Conservation (phyloP, 2,797 vertebrate genomes). For the Bradypus variegatus region DNA sequence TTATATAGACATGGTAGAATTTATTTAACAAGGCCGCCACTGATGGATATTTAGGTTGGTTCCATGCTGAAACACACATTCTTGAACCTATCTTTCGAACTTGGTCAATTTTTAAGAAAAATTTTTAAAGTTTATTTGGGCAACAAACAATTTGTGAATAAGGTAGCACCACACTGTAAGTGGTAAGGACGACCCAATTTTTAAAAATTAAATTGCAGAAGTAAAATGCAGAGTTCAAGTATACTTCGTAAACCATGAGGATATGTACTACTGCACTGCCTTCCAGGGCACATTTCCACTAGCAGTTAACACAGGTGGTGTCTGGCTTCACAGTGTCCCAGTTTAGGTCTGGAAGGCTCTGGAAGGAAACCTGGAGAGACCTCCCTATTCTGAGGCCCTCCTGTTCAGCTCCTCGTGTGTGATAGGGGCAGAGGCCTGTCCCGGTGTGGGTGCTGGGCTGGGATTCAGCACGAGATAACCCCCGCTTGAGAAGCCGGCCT, state of each 20-base stretch:
- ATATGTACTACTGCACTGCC: not conserved
- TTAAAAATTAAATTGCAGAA: not conserved
- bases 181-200: not conserved
- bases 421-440: not conserved
- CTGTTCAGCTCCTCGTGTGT: not conserved
- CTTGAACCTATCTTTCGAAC: not conserved
- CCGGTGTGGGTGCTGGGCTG: not conserved
- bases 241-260: not conserved
- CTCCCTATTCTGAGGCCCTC: not conserved
- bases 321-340: not conserved
- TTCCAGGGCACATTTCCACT: fast-evolving
- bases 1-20: not conserved
- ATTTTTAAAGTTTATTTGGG: too few relatives aligned
- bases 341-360: not conserved
- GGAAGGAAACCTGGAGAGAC: not conserved
- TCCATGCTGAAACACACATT: not conserved
- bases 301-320: not conserved
- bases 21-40: not conserved
- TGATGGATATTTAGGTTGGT: not conserved
- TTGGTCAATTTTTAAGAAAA: not conserved
- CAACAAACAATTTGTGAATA: too few relatives aligned
- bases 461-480: not conserved
- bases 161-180: too few relatives aligned
- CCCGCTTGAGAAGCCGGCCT: not conserved
- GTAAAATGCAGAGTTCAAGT: not conserved